Base-by-base conservation (phyloP, 1,140 invertebrate genomes). In the Pinna nobilis region DNA sequence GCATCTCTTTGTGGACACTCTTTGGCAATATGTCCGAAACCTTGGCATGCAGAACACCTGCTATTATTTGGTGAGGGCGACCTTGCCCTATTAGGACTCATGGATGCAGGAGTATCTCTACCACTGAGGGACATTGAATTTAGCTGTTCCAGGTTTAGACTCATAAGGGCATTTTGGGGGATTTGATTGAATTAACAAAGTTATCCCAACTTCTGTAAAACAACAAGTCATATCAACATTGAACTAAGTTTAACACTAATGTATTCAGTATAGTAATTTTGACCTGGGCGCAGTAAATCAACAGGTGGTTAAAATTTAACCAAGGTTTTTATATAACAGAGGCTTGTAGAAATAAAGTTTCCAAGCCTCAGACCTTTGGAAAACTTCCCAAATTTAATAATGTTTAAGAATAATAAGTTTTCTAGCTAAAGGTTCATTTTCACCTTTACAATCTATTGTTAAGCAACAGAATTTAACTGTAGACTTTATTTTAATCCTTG, bases 1-100 rank as follows among this genome's bases (percentile, higher is more conserved):
- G 28, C 1, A 15, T 49, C 20, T 30, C 11, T 55, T 37, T 30
- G 37, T 37, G 28, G 41, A 35, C 55, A 59, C 4, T 59, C 37
- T 32, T 18, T 69, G n/a, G n/a, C 51, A n/a, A 49, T 53, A 35
- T 72, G 51, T n/a, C 70, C 70, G 30, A 57, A 25, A 30, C 49
- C 28, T 33, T 55, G 44, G 47, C 70, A 65, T 7, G 50, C 35
- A 37, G 39, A 72, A 37, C 70, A 72, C n/a, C 32, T 20, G 0
- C 47, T 9, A 23, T 3, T 13, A 13, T 13, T 13, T 18, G 39
- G 50, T 15, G 50, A 53, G n/a, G 9, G 39, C 30, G 5, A 15
- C 37, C 57, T 11, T 61, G 25, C 7, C 2, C 1, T 11, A 7
- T 25, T 39, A 25, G 57, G 9, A 30, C 33, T 7, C n/a, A 9